Percentiles rank a stretch among this genome's conserved stretches.
phyloP scores from a whole-genome alignment of 2,888 invertebrate genomes.

The Drosophila mimetica region DNA sequence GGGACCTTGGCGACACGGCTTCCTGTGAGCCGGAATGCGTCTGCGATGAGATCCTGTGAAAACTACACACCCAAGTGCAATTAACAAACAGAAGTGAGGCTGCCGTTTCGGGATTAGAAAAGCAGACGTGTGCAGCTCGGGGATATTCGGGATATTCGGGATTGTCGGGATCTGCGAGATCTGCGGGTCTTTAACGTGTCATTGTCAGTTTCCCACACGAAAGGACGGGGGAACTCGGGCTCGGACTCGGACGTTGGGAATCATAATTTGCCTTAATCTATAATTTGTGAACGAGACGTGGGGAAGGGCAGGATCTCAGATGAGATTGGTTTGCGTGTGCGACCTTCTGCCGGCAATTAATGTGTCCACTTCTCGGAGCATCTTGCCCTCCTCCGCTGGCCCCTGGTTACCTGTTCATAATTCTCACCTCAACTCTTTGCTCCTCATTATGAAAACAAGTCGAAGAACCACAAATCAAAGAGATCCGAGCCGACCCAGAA shows the following conservation, averaged over 20 bases:
- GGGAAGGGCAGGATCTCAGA: conserved; percentile 1
- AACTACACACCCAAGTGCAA: conserved; percentile 77
- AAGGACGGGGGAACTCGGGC: no score
- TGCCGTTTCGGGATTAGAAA: conserved; percentile 58
- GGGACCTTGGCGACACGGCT: conserved; percentile 41
- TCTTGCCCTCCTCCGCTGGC: neutral
- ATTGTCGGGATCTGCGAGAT: conserved; percentile 42
- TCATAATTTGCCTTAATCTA: conserved; percentile 67
- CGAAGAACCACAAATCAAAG: conserved; percentile 61
- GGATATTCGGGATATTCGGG: neutral
- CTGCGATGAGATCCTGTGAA: conserved; percentile 78
- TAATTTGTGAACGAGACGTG: conserved; percentile 47
- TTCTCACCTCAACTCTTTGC: conserved; percentile 38
- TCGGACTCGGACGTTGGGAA: conserved; percentile 28
- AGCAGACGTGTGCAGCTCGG: conserved; percentile 24
- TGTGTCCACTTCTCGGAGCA: conserved; percentile 38
- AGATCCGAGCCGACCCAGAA: conserved; percentile 52
- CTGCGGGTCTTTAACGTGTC: conserved; percentile 37
- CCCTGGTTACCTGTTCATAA: conserved; percentile 23
- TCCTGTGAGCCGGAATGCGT: conserved; percentile 62
- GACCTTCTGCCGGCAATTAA: conserved; percentile 49
- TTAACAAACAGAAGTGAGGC: conserved; percentile 79
- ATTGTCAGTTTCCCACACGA: conserved; percentile 42
- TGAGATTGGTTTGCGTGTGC: conserved; percentile 32
- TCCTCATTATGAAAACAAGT: conserved; percentile 46